phyloP scores from a whole-genome alignment of 2,797 vertebrate species.

The Neosalanx taihuensis region DNA sequence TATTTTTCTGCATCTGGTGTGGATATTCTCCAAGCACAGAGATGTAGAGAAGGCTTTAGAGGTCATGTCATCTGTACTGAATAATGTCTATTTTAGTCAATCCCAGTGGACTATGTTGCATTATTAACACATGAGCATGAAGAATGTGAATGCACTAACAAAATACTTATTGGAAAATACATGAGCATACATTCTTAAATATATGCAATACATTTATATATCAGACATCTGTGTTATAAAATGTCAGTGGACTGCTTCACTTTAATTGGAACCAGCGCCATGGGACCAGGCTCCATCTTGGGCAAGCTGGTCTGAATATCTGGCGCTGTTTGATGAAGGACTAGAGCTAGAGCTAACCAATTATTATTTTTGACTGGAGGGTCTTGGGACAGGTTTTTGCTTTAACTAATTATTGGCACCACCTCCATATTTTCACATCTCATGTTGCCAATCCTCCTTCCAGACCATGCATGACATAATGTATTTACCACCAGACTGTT shows the following conservation, averaged over 20 bases:
- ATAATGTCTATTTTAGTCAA: neutral
- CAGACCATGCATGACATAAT: conserved; percentile 30
- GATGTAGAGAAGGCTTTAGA: neutral
- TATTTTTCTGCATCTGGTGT: neutral
- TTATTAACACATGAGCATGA: neutral
- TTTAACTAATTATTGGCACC: conserved; percentile 11
- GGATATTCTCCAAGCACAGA: neutral
- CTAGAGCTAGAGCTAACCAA: conserved; percentile 12
- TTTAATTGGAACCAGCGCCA: neutral
- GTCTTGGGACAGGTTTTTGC: conserved; percentile 23
- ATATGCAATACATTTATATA: neutral
- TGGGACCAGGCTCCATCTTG: neutral
- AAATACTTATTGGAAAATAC: conserved; percentile 3
- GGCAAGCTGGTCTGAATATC: neutral
- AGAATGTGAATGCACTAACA: neutral
- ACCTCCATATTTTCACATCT: conserved; percentile 30
- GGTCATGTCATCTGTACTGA: neutral
- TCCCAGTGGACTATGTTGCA: neutral
- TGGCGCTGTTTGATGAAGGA: conserved; percentile 6
- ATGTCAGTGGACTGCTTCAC: neutral
- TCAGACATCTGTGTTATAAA: neutral
- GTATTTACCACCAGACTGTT: conserved; percentile 48
- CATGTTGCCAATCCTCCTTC: conserved; percentile 30
- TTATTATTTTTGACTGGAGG: conserved; percentile 7
- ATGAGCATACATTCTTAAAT: neutral